Evolutionary conservation across 2,888 invertebrate genomes (phyloP), one percentile per base, ranked within the genome.

Genomic region (Dolomedes plantarius): DNA sequence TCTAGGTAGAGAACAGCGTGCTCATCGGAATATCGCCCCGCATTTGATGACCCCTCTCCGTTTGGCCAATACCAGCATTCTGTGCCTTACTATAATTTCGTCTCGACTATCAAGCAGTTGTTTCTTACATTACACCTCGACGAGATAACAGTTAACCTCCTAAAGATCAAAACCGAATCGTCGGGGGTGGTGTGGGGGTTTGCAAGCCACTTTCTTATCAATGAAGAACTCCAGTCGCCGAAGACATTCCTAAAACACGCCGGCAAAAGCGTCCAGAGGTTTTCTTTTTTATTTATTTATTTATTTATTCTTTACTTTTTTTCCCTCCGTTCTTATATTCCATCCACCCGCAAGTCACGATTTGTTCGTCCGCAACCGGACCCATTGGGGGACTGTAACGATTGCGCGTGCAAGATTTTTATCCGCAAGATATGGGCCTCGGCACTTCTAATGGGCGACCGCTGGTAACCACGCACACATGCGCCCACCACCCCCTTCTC

Each of bases 361-460:
- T 71, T 71, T 76, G 76, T 76, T 41, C 62, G 82, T 62, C 72
- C 83, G 50, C 83, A 83, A 83, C 83, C 83, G 83, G 83, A 83
- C 83, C 23, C 69, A 75, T 56, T 50, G n/a, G n/a, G n/a, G n/a
- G 65, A 68, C 31, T 36, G 27, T 75, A 75, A 81, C 56, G 68
- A 75, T 39, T 56, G 71, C 82, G 82, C 82, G 82, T 71, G 76
- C 71, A 19, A 82, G 83, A 83, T 83, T 50, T 67, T 83, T 83
- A 83, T 83, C 83, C 73, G 73, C 69, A 64, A 72, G 50, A 28
- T 27, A 28, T 28, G 65, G 41, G 32, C 19, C 11, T 19, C 41
- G 31, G 7, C 56, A 56, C 56, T 56, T 23, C 23, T 56, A 56
- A 56, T 56, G 56, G 56, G 56, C 56, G 56, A 56, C 23, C 56